phyloP scores from a whole-genome alignment of 92 coral and sea anemone genomes.

The Porites cylindrica region DNA sequence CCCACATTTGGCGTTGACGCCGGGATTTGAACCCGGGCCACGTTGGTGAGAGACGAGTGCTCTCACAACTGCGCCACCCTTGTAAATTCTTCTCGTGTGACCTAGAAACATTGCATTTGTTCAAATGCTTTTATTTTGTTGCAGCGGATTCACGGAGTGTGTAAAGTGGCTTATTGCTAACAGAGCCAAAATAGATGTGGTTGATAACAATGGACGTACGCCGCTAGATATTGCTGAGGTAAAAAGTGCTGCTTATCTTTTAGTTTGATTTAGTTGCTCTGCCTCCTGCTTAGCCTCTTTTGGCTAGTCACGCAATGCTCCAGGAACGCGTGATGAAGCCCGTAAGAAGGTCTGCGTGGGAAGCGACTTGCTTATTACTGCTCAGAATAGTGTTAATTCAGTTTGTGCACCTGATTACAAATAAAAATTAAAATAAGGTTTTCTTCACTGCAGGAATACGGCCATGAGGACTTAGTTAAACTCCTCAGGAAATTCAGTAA shows the following conservation, averaged over 20 bases:
- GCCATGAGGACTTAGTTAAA: slow-evolving; percentile 81
- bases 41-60: no score
- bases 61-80: no score
- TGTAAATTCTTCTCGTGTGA: no score
- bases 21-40: no score
- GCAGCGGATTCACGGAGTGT: slow-evolving; percentile 92
- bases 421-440: background rate
- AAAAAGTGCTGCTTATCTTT: background rate
- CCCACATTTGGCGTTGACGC: no score
- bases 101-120: background rate
- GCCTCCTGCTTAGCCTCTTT: no score
- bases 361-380: no score
- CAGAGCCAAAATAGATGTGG: slow-evolving; percentile 81
- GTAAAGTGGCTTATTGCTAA: slow-evolving; percentile 96
- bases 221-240: slow-evolving; percentile 95
- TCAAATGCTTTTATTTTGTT: slow-evolving; percentile 3
- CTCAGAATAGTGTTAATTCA: no score
- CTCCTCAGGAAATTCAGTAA: slow-evolving; percentile 90
- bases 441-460: slow-evolving; percentile 80
- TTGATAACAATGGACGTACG: slow-evolving; percentile 91
- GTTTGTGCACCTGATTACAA: background rate
- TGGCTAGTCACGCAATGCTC: no score
- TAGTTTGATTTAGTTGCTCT: no score
- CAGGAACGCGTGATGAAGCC: no score
- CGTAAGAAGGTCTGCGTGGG: no score